Evolutionary conservation across 2,888 invertebrate species (phyloP).

Genomic region (Fissipunctia ypsillon): DNA sequence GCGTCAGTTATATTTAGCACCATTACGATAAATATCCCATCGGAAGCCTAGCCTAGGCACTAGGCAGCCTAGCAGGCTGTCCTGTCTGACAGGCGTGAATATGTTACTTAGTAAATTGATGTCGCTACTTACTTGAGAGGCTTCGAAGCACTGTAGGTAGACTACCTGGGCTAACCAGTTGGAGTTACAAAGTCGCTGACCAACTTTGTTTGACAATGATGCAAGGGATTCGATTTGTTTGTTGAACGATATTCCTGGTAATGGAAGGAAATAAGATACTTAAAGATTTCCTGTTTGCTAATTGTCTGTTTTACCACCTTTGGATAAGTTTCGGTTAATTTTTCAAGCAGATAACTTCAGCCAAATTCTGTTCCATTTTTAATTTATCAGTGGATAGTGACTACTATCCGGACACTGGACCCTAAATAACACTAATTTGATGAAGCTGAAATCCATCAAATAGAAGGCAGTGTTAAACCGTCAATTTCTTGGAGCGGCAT

Average conservation of each 20-base stretch:
- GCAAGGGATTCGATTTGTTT: slow-evolving; percentile 15
- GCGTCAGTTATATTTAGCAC: slow-evolving; percentile 71
- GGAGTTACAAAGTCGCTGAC: slow-evolving; percentile 23
- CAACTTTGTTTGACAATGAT: slow-evolving; percentile 36
- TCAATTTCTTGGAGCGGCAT: not conserved
- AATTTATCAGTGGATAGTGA: not conserved
- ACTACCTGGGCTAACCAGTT: slow-evolving; percentile 5
- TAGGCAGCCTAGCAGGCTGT: not conserved
- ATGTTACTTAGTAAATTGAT: slow-evolving; percentile 52
- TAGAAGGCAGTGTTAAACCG: no score
- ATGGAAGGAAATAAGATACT: not conserved
- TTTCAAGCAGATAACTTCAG: not conserved
- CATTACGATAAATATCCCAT: slow-evolving; percentile 70
- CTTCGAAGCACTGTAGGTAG: not conserved
- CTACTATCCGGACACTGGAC: not conserved
- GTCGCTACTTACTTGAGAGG: slow-evolving; percentile 27
- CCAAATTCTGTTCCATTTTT: not conserved
- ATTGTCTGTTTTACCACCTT: not conserved
- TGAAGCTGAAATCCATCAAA: slow-evolving; percentile 1
- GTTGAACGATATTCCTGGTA: slow-evolving; percentile 1
- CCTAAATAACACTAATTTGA: not conserved
- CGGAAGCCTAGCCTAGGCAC: slow-evolving; percentile 31
- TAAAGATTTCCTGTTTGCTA: not conserved
- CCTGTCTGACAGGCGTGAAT: slow-evolving; percentile 35
- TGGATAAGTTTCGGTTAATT: not conserved